These are phyloP conservation scores for Dicrostonyx torquatus DNA, from an alignment of 2,797 vertebrate species.

Conservation along the genomic window DNA sequence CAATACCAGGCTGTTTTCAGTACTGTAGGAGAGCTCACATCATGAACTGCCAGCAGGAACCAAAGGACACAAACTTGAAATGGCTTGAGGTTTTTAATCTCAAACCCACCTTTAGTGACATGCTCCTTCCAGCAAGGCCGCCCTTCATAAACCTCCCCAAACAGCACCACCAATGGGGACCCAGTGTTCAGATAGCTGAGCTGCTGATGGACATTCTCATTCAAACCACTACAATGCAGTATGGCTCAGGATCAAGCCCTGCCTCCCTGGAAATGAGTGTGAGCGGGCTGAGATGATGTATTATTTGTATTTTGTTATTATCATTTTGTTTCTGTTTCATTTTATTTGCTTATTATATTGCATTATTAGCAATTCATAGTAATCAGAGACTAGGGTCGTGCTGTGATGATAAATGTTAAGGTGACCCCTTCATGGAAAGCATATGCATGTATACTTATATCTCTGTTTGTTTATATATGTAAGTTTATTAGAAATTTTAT, in stretches of 20 bases:
- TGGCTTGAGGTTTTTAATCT: not conserved
- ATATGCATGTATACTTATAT: not conserved
- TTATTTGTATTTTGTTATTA: conserved; percentile 54
- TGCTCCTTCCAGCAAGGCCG: not conserved
- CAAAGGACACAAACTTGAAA: not conserved
- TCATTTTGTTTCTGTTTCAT: not conserved
- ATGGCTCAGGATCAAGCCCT: not conserved
- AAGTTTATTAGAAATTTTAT: conserved; percentile 53
- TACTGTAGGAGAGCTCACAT: too few species aligned
- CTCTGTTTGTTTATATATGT: not conserved
- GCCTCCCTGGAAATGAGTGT: not conserved
- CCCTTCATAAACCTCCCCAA: too few species aligned
- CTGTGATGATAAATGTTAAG: conserved; percentile 49
- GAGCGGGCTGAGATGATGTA: not conserved
- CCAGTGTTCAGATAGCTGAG: not conserved
- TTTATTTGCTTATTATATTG: not conserved
- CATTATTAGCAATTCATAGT: conserved; percentile 53
- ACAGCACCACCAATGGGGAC: too few species aligned
- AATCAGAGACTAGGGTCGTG: conserved; percentile 16
- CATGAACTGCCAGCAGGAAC: not conserved
- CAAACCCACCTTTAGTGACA: not conserved
- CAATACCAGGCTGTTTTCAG: too few species aligned
- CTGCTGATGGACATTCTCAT: too few species aligned
- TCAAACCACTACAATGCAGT: not conserved
- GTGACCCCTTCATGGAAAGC: not conserved